Conservation (phyloP, 1,140 invertebrate genomes). For the Lordiphosa mommai region DNA sequence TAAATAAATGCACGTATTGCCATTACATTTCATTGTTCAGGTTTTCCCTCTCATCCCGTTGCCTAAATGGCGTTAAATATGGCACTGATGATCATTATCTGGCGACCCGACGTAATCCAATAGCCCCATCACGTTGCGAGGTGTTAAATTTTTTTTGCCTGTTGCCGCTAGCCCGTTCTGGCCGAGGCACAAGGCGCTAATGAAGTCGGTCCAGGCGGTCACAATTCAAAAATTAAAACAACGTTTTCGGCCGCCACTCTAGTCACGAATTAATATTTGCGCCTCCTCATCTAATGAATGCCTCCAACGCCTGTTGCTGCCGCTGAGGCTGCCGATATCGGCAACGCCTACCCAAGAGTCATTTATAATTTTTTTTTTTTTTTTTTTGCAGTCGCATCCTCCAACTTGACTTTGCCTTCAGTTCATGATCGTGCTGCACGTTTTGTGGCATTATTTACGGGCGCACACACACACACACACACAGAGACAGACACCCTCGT, state of each 20-base stretch:
- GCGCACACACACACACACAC: conserved; percentile 13
- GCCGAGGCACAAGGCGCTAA: conserved; percentile 42
- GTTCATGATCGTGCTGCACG: conserved; percentile 67
- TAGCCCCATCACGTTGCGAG: conserved; percentile 62
- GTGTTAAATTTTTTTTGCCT: conserved; percentile 49
- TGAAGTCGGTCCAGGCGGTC: conserved; percentile 35
- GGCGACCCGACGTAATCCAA: conserved; percentile 58
- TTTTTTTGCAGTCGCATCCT: conserved; percentile 19
- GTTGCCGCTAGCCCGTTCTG: background rate
- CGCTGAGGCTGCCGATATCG: conserved; percentile 39
- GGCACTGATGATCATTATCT: conserved; percentile 72
- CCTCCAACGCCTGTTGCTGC: conserved; percentile 53
- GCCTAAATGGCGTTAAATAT: conserved; percentile 72
- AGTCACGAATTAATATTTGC: conserved; percentile 70
- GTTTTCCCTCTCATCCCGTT: conserved; percentile 30
- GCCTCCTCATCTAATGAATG: conserved; percentile 52
- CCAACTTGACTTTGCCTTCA: conserved; percentile 17
- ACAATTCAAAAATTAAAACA: conserved; percentile 47
- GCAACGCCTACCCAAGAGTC: conserved; percentile 62
- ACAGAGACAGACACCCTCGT: background rate
- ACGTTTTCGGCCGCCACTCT: conserved; percentile 8
- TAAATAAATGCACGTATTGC: conserved; percentile 71
- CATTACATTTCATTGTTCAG: conserved; percentile 62
- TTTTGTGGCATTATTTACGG: conserved; percentile 66
- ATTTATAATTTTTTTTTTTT: conserved; percentile 56